A percentile compares a stretch with the other conserved stretches of the same genome.
These are phyloP conservation scores for Saiga tatarica DNA, from an alignment of 2,113 vertebrate genomes.

Conservation along the genomic window DNA sequence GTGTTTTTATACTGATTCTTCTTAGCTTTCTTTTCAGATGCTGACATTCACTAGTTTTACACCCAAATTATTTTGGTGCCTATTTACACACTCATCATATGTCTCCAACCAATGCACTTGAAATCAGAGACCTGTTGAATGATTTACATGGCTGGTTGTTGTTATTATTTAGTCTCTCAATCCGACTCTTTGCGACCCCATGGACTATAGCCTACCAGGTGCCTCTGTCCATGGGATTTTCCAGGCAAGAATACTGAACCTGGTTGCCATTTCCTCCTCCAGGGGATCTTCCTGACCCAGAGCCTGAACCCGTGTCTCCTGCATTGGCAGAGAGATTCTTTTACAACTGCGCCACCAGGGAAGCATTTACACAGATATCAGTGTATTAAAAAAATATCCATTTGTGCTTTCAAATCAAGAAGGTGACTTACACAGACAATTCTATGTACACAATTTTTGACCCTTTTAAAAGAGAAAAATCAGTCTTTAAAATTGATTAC, in stretches of 20 bases:
- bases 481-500: not conserved
- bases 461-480: not conserved
- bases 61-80: not conserved
- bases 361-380: not conserved
- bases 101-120: not conserved
- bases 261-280: not conserved
- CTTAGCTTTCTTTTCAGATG: not conserved
- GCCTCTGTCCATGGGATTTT: not conserved
- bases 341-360: not conserved
- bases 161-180: not conserved
- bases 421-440: not conserved
- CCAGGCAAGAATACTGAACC: not conserved
- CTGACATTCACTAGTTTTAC: not conserved
- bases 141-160: not conserved
- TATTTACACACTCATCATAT: not conserved
- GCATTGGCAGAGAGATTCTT: not conserved
- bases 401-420: slow-evolving; percentile 18
- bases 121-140: not conserved
- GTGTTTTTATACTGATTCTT: not conserved
- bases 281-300: not conserved
- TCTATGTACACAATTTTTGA: not conserved
- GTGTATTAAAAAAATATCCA: not conserved
- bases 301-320: not conserved
- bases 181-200: not conserved
- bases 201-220: not conserved